Conservation (phyloP, 2,888 invertebrate genomes). For the Cartodere bifasciata region DNA sequence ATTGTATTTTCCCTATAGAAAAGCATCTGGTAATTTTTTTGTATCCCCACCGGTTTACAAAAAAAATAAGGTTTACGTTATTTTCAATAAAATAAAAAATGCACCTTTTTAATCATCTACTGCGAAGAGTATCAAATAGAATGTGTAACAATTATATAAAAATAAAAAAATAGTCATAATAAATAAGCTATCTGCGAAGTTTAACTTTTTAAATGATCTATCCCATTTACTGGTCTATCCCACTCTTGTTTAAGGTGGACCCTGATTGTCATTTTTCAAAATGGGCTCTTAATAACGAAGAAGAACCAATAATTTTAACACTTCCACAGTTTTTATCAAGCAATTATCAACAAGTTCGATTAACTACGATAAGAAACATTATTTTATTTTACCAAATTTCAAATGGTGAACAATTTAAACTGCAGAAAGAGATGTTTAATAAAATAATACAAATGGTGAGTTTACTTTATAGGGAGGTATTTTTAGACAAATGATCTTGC, state of each 20-base stretch:
- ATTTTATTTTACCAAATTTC: slow-evolving; percentile 25
- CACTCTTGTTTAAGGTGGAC: slow-evolving; percentile 22
- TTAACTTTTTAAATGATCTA: slow-evolving; percentile 10
- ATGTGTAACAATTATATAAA: too few species aligned
- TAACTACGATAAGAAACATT: slow-evolving; percentile 32
- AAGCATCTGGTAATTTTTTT: too few species aligned
- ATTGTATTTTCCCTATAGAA: too few species aligned
- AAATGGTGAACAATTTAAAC: slow-evolving; percentile 17
- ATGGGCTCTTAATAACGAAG: slow-evolving; percentile 20
- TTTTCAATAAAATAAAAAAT: too few species aligned
- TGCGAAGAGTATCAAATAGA: too few species aligned
- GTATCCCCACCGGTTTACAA: too few species aligned
- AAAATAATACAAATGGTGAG: slow-evolving; percentile 25
- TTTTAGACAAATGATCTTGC: too few species aligned
- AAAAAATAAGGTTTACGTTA: too few species aligned
- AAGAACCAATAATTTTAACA: slow-evolving; percentile 18
- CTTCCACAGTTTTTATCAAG: slow-evolving; percentile 28
- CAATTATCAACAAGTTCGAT: slow-evolving; percentile 33
- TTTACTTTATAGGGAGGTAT: slow-evolving; percentile 1
- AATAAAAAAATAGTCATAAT: too few species aligned
- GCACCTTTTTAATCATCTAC: too few species aligned
- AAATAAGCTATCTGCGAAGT: too few species aligned
- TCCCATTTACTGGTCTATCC: slow-evolving; percentile 10
- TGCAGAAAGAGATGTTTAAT: slow-evolving; percentile 25
- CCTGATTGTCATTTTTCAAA: slow-evolving; percentile 20